Base-by-base conservation (phyloP, 1,140 invertebrate genomes). In the Aphelinus certus region DNA sequence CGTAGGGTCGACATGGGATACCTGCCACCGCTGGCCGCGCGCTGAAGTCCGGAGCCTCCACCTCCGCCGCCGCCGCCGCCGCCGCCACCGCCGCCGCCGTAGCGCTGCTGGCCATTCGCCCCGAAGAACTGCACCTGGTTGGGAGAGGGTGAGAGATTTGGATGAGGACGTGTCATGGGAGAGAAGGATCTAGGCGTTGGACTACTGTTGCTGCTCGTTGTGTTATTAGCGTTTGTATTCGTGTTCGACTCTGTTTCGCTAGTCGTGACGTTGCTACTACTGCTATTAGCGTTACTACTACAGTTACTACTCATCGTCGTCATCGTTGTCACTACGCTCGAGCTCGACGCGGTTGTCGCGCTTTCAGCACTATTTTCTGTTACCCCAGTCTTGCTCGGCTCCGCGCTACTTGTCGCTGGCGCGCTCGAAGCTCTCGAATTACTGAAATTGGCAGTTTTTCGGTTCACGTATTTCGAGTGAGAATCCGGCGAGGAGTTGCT, bases 111-210 rank as follows among this genome's bases (percentile, higher is more conserved):
- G 72, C 73, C 69, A 80, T 70, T 48, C 80, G 57, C 68, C 53
- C 57, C 81, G 48, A 72, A 87, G 72, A 84, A 83, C 81, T 86
- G 86, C 70, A 86, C 85, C 86, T 87, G 87, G 57, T 83, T 83
- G 79, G 86, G 80, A 76, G 77, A 79, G 58, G 85, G 83, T 81
- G 86, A 86, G 75, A 85, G 71, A 79, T 79, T 85, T 78, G 83
- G 83, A 79, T 82, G 71, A 60, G 86, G 83, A 76, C 77, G 81
- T 72, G 82, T 83, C 78, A 80, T 82, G 53, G 84, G 82, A 46
- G 83, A 84, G 43, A 83, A 84, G 0, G 84, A 9, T 3, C 3
- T 58, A 57, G 2, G 42, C 45, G 56, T 10, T 67, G 7, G 5
- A 26, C 26, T 10, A 71, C 45, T 63, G 56, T 9, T 71, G 7